Evolutionary conservation across 2,888 invertebrate genomes (phyloP).

Genomic region (Tromatobia lineatoria): DNA sequence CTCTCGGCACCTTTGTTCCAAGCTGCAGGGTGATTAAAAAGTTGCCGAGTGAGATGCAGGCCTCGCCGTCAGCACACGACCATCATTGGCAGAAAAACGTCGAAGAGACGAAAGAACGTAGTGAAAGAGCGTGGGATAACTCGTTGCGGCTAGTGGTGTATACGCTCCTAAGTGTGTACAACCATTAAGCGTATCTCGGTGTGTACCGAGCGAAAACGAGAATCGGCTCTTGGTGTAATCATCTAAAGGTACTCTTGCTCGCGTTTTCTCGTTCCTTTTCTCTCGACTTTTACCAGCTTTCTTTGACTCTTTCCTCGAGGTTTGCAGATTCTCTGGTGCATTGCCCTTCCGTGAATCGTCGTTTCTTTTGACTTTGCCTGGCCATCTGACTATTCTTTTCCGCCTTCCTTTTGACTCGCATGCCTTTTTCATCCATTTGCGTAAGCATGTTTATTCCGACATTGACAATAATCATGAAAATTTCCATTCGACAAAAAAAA

Average conservation of each 20-base stretch:
- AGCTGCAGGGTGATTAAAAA: slow-evolving; percentile 80
- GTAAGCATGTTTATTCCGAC: slow-evolving; percentile 69
- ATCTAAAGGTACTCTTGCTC: slow-evolving; percentile 65
- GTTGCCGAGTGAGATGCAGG: slow-evolving; percentile 74
- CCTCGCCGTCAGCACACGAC: slow-evolving; percentile 41
- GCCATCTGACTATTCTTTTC: slow-evolving; percentile 39
- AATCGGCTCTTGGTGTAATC: slow-evolving; percentile 74
- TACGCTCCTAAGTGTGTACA: slow-evolving; percentile 70
- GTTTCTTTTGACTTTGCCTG: slow-evolving; percentile 62
- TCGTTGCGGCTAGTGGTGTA: slow-evolving; percentile 69
- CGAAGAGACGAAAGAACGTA: slow-evolving; percentile 31
- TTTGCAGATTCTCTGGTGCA: slow-evolving; percentile 48
- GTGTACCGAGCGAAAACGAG: slow-evolving; percentile 69
- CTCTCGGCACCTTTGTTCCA: slow-evolving; percentile 77
- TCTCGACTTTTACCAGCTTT: slow-evolving; percentile 47
- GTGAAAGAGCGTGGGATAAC: slow-evolving; percentile 74
- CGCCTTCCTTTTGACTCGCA: neutral
- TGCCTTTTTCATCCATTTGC: slow-evolving; percentile 51
- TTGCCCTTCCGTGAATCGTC: slow-evolving; percentile 50
- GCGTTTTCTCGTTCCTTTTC: slow-evolving; percentile 18
- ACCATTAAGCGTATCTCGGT: slow-evolving; percentile 75
- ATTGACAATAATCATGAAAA: neutral
- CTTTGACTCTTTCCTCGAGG: slow-evolving; percentile 59
- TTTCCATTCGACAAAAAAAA: neutral
- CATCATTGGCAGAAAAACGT: slow-evolving; percentile 41